A percentile compares a stretch with the other conserved stretches of the same genome.
Conservation (phyloP, 1,140 invertebrate species). For the Rhyacophila brunnea region DNA sequence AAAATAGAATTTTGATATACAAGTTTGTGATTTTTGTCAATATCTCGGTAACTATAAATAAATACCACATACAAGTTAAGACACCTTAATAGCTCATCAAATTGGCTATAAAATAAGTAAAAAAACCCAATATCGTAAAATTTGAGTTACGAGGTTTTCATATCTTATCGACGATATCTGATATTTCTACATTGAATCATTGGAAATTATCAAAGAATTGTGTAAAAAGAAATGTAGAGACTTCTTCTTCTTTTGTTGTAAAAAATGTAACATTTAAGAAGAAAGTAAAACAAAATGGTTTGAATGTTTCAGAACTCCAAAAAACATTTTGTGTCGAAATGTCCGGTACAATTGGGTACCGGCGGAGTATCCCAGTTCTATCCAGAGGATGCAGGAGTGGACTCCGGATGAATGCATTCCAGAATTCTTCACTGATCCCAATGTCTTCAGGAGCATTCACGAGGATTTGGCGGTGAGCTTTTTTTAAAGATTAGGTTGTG, state of each 20-base stretch:
- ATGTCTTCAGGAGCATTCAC: constrained; percentile 79
- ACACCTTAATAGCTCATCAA: no score
- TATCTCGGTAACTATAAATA: no score
- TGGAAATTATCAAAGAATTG: neutral
- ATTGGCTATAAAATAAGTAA: no score
- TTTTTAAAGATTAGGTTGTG: no score
- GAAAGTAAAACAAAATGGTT: neutral
- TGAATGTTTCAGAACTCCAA: constrained; percentile 60
- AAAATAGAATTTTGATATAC: no score
- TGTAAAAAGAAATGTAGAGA: neutral
- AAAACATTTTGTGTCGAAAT: constrained; percentile 84
- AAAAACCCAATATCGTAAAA: no score
- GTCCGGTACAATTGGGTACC: constrained; percentile 92
- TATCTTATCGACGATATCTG: no score
- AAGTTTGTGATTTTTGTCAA: no score
- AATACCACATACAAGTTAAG: no score
- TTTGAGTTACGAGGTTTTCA: no score
- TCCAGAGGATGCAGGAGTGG: constrained; percentile 90
- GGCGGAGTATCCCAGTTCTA: constrained; percentile 91
- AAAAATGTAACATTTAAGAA: neutral
- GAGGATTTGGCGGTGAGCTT: constrained; percentile 64
- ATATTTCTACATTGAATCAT: no score
- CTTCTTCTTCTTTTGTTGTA: no score
- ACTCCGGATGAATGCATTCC: constrained; percentile 98
- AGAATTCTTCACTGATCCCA: constrained; percentile 89